Percentiles rank a stretch among this genome's conserved stretches.
These are phyloP conservation scores for Teleogryllus occipitalis DNA, from an alignment of 1,140 invertebrate species.

Conservation along the genomic window DNA sequence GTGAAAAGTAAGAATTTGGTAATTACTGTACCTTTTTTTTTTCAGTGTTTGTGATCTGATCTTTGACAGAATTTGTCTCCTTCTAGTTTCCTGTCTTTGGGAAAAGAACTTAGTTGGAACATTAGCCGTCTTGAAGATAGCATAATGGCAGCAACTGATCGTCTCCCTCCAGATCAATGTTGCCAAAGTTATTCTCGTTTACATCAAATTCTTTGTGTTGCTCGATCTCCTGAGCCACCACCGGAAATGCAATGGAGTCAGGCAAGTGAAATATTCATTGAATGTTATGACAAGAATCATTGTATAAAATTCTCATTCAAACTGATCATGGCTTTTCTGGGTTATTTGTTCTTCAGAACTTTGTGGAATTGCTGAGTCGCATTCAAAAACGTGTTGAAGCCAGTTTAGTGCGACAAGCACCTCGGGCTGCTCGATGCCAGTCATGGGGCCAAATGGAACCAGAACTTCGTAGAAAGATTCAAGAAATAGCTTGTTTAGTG, in stretches of 20 bases:
- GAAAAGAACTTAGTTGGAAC: slow-evolving; percentile 55
- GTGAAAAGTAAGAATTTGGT: slow-evolving; percentile 36
- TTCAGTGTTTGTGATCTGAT: neutral
- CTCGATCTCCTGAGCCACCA: slow-evolving; percentile 28
- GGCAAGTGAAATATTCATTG: slow-evolving; percentile 25
- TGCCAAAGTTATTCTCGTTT: slow-evolving; percentile 55
- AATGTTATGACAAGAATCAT: too few species aligned
- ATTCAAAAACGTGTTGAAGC: slow-evolving; percentile 48
- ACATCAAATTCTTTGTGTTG: slow-evolving; percentile 35
- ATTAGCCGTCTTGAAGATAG: slow-evolving; percentile 57
- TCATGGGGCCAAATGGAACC: slow-evolving; percentile 56
- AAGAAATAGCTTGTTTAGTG: slow-evolving; percentile 48
- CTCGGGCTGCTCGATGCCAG: slow-evolving; percentile 49
- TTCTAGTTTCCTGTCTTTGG: slow-evolving; percentile 49
- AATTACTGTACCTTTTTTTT: neutral
- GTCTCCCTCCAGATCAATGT: slow-evolving; percentile 58
- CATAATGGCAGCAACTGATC: slow-evolving; percentile 51
- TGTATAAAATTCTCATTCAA: too few species aligned
- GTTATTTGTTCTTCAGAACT: slow-evolving; percentile 28
- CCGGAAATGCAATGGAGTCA: slow-evolving; percentile 36
- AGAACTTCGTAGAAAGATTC: slow-evolving; percentile 47
- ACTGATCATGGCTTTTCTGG: too few species aligned
- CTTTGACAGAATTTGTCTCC: neutral
- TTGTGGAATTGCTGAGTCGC: slow-evolving; percentile 39
- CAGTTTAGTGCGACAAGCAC: slow-evolving; percentile 50